Evolutionary conservation across 2,113 vertebrate species (phyloP).

Genomic region (Salvelinus alpinus): DNA sequence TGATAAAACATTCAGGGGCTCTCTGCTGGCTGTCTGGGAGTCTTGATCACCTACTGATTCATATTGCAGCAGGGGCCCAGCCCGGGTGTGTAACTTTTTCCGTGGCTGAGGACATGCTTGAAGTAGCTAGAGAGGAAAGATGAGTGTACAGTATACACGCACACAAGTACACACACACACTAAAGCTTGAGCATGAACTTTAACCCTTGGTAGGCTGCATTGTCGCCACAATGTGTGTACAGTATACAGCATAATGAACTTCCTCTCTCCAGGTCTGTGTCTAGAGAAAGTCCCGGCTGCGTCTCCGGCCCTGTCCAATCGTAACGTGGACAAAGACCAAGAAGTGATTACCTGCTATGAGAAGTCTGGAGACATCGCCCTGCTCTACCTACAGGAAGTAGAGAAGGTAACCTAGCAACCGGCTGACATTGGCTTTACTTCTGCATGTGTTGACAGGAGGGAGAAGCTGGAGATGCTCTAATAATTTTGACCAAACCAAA

Average conservation of each 20-base stretch:
- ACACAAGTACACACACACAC: no score
- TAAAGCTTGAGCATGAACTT: no score
- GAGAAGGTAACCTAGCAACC: slow-evolving; percentile 80
- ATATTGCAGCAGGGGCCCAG: not conserved
- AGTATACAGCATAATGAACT: no score
- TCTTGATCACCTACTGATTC: slow-evolving; percentile 26
- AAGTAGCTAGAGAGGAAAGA: not conserved
- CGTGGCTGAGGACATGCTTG: not conserved
- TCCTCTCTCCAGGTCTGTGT: slow-evolving; percentile 82
- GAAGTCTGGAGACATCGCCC: slow-evolving; percentile 95
- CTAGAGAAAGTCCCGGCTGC: slow-evolving; percentile 87
- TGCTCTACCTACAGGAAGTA: slow-evolving; percentile 95
- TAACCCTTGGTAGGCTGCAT: no score
- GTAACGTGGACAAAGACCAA: slow-evolving; percentile 82
- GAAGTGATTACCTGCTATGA: slow-evolving; percentile 96
- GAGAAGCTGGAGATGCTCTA: no score
- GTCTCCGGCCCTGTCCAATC: slow-evolving; percentile 83
- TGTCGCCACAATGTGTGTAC: no score
- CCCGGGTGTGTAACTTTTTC: not conserved
- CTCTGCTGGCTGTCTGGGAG: slow-evolving; percentile 5
- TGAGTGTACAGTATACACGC: no score
- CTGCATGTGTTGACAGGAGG: no score
- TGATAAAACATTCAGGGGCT: slow-evolving; percentile 36
- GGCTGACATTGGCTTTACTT: no score
- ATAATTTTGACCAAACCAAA: no score